Evolutionary conservation across 2,888 invertebrate species (phyloP), one percentile per base, ranked within the genome.

Genomic region (Argyresthia goedartella): DNA sequence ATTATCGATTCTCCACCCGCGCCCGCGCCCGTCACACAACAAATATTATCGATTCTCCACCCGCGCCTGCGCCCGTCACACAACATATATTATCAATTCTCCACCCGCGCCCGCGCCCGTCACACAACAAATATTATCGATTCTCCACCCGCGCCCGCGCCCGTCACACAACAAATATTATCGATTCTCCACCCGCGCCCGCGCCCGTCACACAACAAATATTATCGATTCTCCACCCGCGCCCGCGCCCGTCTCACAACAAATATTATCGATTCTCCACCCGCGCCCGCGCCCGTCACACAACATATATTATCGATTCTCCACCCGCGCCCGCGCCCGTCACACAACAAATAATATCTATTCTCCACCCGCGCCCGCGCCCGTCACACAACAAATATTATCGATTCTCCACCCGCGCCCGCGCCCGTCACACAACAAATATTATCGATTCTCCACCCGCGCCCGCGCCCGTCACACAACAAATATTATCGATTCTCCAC

Each of bases 291-390:
- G 52, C 49, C 53, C 44, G 54, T 53, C 50, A 39, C 49, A 65
- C 61, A 65, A 66, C 63, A 63, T 65, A 66, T 62, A 59, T 53
- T 61, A 54, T 60, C 60, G 59, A 61, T 59, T 64, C 53, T 14
- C 14, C 1, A 4, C 25, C 44, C 9, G 9, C 47, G 34, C 49
- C 49, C 36, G 49, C 10, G 52, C 49, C 53, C 44, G 54, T 53
- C 50, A 39, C 49, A 65, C 61, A 65, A 66, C 63, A 63, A 65
- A 66, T 62, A 59, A 52, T 61, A 54, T 60, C 60, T 59, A 61
- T 59, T 64, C 53, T 14, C 14, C 1, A 4, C 25, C 44, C 9
- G 9, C 47, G 34, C 49, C 49, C 36, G 49, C 10, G 52, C 49
- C 53, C 44, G 54, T 53, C 50, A 39, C 49, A 65, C 61, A 65